Conservation (phyloP, 1,140 invertebrate genomes). For the Oreohelix idahoensis region DNA sequence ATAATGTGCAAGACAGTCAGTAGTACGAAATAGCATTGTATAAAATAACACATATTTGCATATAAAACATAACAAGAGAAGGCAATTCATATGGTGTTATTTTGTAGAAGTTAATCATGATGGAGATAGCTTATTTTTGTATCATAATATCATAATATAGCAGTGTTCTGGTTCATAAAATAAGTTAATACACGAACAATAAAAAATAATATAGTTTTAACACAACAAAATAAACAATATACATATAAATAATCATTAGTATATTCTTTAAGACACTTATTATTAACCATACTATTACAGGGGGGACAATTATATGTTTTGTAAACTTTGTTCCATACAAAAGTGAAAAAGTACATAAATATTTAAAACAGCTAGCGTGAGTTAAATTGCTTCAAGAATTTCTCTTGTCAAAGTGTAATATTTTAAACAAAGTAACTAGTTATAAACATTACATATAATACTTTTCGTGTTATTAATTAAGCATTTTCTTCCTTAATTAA, state of each 20-base stretch:
- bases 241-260: neutral
- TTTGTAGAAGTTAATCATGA: neutral
- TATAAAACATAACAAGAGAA: slow-evolving; percentile 36
- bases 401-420: neutral
- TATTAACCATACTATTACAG: neutral
- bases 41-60: slow-evolving; percentile 35
- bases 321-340: neutral
- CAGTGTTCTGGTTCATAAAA: neutral
- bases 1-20: slow-evolving; percentile 21
- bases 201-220: neutral
- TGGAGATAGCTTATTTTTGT: neutral
- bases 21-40: slow-evolving; percentile 22
- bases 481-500: neutral
- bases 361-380: neutral
- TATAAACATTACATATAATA: slow-evolving; percentile 10
- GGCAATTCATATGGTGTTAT: slow-evolving; percentile 23
- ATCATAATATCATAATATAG: slow-evolving; percentile 5
- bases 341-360: neutral
- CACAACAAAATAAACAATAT: neutral
- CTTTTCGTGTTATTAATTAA: neutral
- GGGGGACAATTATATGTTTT: neutral
- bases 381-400: neutral
- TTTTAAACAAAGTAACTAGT: neutral
- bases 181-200: neutral
- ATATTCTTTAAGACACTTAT: neutral